These are phyloP conservation scores for Chaenodraco wilsoni DNA, from an alignment of 2,797 vertebrate species.

Conservation along the genomic window DNA sequence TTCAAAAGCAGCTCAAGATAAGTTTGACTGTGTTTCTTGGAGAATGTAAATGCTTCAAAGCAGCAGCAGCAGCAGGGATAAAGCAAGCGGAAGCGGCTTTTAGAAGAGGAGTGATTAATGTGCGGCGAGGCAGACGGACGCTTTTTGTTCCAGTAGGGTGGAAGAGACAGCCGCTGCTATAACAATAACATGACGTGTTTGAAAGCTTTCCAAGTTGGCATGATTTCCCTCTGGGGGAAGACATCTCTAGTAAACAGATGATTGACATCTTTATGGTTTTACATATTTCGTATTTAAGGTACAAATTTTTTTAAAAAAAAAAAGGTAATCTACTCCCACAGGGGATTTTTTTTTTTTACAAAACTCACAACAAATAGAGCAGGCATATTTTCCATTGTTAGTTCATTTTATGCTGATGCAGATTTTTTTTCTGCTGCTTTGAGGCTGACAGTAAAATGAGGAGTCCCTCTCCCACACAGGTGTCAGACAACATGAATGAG, in stretches of 20 bases:
- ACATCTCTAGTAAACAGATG: conserved; percentile 44
- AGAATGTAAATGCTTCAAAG: conserved; percentile 38
- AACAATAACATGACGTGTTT: conserved; percentile 68
- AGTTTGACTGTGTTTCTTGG: conserved; percentile 33
- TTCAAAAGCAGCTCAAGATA: not conserved
- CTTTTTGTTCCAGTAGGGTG: conserved; percentile 66
- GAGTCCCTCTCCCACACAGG: conserved; percentile 36
- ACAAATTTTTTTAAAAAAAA: too few species aligned
- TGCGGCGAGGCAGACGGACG: conserved; percentile 62
- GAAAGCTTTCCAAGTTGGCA: conserved; percentile 55
- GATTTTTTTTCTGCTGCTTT: conserved; percentile 20
- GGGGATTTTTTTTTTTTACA: conserved; percentile 5
- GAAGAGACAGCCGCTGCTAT: conserved; percentile 51
- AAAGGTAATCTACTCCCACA: not conserved
- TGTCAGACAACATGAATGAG: conserved; percentile 40
- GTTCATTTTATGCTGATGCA: not conserved
- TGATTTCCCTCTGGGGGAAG: conserved; percentile 31
- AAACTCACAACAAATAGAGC: conserved; percentile 22
- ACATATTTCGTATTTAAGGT: not conserved
- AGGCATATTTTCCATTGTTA: not conserved
- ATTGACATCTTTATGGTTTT: conserved; percentile 28
- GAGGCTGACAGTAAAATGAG: conserved; percentile 28
- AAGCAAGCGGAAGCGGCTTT: conserved; percentile 54
- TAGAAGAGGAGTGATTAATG: conserved; percentile 46
- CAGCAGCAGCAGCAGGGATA: conserved; percentile 50